These are phyloP conservation scores for Gallirallus australis DNA, from an alignment of 2,797 vertebrate genomes.

Conservation along the genomic window DNA sequence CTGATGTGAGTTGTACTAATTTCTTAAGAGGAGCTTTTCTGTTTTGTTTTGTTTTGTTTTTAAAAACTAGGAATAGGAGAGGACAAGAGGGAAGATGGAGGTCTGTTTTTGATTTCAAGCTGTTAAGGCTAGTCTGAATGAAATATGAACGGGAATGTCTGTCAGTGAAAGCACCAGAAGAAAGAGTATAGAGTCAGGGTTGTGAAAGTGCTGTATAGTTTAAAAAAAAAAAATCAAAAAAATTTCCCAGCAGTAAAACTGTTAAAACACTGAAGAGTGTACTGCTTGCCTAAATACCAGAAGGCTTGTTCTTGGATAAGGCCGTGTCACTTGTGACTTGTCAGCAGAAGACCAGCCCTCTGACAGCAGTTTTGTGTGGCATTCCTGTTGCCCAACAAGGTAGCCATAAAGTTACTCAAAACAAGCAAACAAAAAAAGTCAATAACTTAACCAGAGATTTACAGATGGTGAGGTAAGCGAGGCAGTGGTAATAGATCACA, in stretches of 20 bases:
- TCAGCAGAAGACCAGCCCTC: not conserved
- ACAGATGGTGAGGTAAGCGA: not conserved
- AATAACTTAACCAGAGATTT: not conserved
- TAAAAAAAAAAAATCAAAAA: not conserved
- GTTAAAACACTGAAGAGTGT: not conserved
- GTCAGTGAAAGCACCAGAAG: not conserved
- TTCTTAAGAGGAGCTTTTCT: not conserved
- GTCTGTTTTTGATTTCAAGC: not conserved
- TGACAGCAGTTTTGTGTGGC: not conserved
- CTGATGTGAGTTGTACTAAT: conserved; percentile 83
- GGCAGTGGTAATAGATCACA: not conserved
- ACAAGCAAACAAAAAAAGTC: not conserved
- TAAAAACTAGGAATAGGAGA: not conserved
- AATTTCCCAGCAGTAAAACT: not conserved
- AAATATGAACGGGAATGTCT: not conserved
- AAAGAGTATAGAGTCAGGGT: not conserved
- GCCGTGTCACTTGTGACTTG: not conserved
- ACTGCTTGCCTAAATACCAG: not conserved
- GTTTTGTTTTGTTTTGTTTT: not conserved
- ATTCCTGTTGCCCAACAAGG: not conserved
- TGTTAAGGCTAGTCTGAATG: not conserved
- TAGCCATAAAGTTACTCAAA: not conserved
- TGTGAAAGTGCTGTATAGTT: not conserved
- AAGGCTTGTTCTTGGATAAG: not conserved
- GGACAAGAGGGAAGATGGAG: not conserved